Evolutionary conservation across 1,140 invertebrate species (phyloP).

Genomic region (Drosophila pandora): DNA sequence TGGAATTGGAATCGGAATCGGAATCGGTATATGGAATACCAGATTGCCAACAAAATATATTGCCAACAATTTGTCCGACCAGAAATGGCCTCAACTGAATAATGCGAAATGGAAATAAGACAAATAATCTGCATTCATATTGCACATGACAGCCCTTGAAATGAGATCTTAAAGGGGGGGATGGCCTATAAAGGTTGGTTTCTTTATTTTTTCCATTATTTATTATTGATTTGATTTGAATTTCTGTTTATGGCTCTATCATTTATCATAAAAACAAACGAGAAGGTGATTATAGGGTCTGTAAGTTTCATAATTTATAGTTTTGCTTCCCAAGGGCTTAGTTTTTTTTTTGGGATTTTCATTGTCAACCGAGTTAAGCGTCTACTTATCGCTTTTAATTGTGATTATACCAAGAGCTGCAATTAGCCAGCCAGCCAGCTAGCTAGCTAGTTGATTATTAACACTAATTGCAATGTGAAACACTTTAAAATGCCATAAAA

Average conservation of each 20-base stretch:
- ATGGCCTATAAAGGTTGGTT: background rate
- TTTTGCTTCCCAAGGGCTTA: constrained; percentile 8
- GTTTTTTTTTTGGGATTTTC: constrained; percentile 27
- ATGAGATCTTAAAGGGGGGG: background rate
- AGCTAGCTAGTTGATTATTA: constrained; percentile 28
- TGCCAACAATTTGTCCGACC: constrained; percentile 54
- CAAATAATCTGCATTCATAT: constrained; percentile 47
- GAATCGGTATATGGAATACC: constrained; percentile 20
- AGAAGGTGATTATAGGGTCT: background rate
- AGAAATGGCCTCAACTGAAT: constrained; percentile 31
- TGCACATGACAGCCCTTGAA: constrained; percentile 42
- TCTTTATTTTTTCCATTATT: background rate
- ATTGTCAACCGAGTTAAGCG: constrained; percentile 48
- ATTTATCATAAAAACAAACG: background rate
- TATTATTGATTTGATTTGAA: background rate
- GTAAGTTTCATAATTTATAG: background rate
- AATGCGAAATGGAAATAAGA: constrained; percentile 14
- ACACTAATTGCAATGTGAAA: constrained; percentile 54
- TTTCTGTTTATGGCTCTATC: background rate
- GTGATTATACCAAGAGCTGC: constrained; percentile 36
- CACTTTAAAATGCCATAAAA: constrained; percentile 61
- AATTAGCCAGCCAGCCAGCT: constrained; percentile 30
- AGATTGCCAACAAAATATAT: constrained; percentile 60
- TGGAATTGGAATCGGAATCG: constrained; percentile 13
- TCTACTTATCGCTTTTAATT: constrained; percentile 60